Base-by-base conservation (phyloP, 2,113 vertebrate genomes). In the Dromiciops gliroides region DNA sequence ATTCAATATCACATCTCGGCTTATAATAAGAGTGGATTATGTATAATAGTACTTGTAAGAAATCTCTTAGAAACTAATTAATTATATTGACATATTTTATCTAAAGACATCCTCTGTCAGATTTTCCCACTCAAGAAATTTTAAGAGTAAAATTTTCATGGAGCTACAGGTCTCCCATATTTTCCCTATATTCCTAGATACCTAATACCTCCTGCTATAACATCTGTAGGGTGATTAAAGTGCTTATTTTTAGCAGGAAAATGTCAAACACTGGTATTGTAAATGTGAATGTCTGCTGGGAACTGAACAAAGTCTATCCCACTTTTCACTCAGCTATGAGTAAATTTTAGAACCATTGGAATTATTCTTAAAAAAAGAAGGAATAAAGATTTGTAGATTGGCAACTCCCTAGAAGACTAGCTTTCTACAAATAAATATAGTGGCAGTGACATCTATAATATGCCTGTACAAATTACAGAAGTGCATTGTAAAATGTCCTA, bases 81-180 rank as follows among this genome's bases (percentile, higher is more conserved):
- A 48, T 1, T 26, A 48, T 37, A 67, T 48, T 93, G 16, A 67
- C 90, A 75, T 50, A 37, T 7, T 10, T 22, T 53, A 50, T 53
- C 48, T 48, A 1, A 50, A 56, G 52, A 24, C 1, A 47, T 44
- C 31, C 5, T 19, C 8, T 2, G 31, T 47, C 4, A 56, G 37
- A 37, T 24, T 25, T 3, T 49, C 5, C 23, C n/a, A 9, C 75
- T 93, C 31, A 26, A 10, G 89, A 26, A 60, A 10, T 91, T 53
- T 37, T 23, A 6, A 83, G 25, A 67, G 31, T n/a, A 44, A 7
- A n/a, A 14, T 5, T 9, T 4, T 4, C 0, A 19, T 44, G 10
- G 3, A 3, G 14, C 3, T 50, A 9, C 0, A 5, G 49, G 44
- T 24, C 50, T 88, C 60, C 53, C 0, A 6, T 0, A 28, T 10